Conservation (phyloP, 2,888 invertebrate species). For the Furcula furcula region DNA sequence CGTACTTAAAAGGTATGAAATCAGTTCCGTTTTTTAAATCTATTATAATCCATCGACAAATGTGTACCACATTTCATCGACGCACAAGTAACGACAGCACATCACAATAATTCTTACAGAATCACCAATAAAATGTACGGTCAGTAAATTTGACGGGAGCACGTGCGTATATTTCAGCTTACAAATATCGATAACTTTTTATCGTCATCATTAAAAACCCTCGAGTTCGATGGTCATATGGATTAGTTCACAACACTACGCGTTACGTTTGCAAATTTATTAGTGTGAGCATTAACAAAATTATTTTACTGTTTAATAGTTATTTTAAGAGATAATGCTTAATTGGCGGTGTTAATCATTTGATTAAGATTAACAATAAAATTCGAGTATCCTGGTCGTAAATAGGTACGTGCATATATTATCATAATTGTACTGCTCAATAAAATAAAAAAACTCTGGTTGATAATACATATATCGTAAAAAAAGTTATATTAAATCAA, state of each 20-base stretch:
- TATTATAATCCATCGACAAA: constrained; percentile 17
- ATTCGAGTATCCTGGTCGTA: constrained; percentile 27
- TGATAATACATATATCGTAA: no score
- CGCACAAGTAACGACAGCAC: constrained; percentile 35
- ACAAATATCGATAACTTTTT: constrained; percentile 30
- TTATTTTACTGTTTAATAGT: constrained; percentile 55
- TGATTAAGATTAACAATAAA: constrained; percentile 21
- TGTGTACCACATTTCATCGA: constrained; percentile 29
- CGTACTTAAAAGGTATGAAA: no score
- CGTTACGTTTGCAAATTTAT: constrained; percentile 45
- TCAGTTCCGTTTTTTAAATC: no score
- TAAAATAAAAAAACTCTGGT: no score
- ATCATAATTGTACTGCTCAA: no score
- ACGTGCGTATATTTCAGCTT: constrained; percentile 37
- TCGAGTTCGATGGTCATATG: constrained; percentile 23
- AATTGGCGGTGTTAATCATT: constrained; percentile 36
- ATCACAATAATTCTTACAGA: constrained; percentile 37
- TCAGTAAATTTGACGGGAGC: constrained; percentile 53
- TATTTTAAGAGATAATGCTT: constrained; percentile 45
- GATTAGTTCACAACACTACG: constrained; percentile 41
- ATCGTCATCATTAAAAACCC: constrained; percentile 28
- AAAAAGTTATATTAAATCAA: no score
- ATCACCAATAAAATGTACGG: constrained; percentile 43
- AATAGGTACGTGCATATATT: no score
- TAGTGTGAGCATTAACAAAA: constrained; percentile 52